Conservation (phyloP, 1,140 invertebrate genomes). For the Himalopsyche phryganea region DNA sequence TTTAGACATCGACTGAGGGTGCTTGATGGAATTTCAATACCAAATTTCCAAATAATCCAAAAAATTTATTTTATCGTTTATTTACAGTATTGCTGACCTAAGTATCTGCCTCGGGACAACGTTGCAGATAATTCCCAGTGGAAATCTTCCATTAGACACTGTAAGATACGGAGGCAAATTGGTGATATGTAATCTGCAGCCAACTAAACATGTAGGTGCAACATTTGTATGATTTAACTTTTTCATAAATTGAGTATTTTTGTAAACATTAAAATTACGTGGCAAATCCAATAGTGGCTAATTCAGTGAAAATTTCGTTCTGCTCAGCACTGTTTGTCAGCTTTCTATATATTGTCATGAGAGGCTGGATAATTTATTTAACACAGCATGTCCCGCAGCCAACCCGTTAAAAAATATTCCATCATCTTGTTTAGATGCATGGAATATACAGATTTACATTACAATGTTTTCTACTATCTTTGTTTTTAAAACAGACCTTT, state of each 20-base stretch:
- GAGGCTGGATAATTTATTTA: background rate
- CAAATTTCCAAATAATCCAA: too few species aligned
- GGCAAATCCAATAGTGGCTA: too few species aligned
- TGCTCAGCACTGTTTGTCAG: background rate
- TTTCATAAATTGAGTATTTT: constrained; percentile 5
- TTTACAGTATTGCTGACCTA: constrained; percentile 80
- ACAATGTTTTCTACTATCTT: too few species aligned
- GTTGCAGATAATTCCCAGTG: constrained; percentile 95
- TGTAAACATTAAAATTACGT: background rate
- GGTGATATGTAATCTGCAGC: constrained; percentile 94
- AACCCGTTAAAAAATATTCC: too few species aligned
- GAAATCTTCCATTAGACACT: constrained; percentile 85
- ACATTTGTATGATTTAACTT: constrained; percentile 26
- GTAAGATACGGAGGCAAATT: constrained; percentile 86
- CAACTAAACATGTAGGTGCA: constrained; percentile 84
- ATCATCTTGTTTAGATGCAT: too few species aligned
- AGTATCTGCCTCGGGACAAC: constrained; percentile 94
- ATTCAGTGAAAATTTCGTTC: too few species aligned
- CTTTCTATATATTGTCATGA: background rate
- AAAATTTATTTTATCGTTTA: too few species aligned
- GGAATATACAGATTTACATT: too few species aligned
- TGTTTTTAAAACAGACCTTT: too few species aligned
- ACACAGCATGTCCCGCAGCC: background rate
- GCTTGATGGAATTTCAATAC: too few species aligned
- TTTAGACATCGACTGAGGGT: too few species aligned